Conservation (phyloP, 2,797 vertebrate genomes). For the Tangara arthus region DNA sequence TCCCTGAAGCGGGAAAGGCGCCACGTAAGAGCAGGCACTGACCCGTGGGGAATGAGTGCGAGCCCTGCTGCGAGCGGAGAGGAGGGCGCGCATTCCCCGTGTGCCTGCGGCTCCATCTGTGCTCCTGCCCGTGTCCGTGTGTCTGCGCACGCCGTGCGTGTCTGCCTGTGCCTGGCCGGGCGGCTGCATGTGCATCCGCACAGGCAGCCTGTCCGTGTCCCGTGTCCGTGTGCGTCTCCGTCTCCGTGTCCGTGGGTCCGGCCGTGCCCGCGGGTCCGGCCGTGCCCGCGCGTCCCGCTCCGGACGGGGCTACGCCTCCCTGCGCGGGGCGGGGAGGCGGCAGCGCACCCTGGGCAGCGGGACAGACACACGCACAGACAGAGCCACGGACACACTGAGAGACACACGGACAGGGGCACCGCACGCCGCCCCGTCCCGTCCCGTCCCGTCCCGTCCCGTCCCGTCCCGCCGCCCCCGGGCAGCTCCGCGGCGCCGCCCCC, state of each 20-base stretch:
- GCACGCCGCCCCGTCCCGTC: not conserved
- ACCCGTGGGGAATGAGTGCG: not conserved
- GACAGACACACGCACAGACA: not conserved
- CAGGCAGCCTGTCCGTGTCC: not conserved
- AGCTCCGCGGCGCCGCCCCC: not conserved
- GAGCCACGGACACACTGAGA: not conserved
- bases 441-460: not conserved
- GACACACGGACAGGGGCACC: not conserved
- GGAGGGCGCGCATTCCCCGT: rapidly evolving
- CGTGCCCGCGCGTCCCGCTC: not conserved
- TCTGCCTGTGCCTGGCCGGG: rapidly evolving
- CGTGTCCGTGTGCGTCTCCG: not conserved
- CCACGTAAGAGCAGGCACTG: not conserved
- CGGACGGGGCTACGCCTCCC: not conserved
- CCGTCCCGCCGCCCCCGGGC: not conserved
- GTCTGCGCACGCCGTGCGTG: rapidly evolving
- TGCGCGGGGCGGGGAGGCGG: slow-evolving; percentile 9
- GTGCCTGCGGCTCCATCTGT: rapidly evolving
- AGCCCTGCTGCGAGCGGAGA: not conserved
- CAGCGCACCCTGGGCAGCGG: not conserved
- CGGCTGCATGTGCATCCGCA: rapidly evolving
- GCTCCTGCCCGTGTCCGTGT: rapidly evolving
- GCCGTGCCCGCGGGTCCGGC: not conserved
- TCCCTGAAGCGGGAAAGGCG: not conserved
- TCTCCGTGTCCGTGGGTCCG: not conserved